phyloP scores from a whole-genome alignment of 92 coral and sea anemone species.

The Porites divaricata region DNA sequence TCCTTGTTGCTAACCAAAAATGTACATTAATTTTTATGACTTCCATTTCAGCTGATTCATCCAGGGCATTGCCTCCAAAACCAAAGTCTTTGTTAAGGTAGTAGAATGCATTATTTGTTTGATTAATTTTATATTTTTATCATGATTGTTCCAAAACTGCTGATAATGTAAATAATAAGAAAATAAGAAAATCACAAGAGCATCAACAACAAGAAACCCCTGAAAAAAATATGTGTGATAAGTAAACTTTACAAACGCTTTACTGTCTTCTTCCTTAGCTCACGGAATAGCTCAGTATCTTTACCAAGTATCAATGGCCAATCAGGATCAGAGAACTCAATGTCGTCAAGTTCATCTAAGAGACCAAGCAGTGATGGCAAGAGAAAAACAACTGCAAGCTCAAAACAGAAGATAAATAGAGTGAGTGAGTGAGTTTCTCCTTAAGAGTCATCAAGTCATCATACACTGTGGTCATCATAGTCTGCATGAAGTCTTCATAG shows the following conservation, averaged over 20 bases:
- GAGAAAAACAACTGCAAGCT: slow-evolving; percentile 64
- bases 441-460: too few species aligned
- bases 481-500: too few species aligned
- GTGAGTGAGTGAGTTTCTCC: slow-evolving; percentile 15
- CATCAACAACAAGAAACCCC: too few species aligned
- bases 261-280: slow-evolving; percentile 36
- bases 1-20: background rate
- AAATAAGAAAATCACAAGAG: too few species aligned
- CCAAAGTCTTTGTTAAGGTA: slow-evolving; percentile 75
- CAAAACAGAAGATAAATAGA: slow-evolving; percentile 42
- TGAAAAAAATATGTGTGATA: too few species aligned
- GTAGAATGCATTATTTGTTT: background rate
- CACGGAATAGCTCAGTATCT: slow-evolving; percentile 84
- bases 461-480: too few species aligned
- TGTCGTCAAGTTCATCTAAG: slow-evolving; percentile 60
- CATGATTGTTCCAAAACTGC: background rate
- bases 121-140: background rate
- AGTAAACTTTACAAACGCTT: background rate
- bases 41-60: slow-evolving; percentile 70
- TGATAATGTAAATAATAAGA: too few species aligned
- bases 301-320: slow-evolving; percentile 85
- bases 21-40: background rate
- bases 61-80: slow-evolving; percentile 81
- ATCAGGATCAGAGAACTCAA: slow-evolving; percentile 54
- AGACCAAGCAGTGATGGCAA: slow-evolving; percentile 97